Conservation (phyloP, 1,140 invertebrate genomes). For the Cotesia vestalis region DNA sequence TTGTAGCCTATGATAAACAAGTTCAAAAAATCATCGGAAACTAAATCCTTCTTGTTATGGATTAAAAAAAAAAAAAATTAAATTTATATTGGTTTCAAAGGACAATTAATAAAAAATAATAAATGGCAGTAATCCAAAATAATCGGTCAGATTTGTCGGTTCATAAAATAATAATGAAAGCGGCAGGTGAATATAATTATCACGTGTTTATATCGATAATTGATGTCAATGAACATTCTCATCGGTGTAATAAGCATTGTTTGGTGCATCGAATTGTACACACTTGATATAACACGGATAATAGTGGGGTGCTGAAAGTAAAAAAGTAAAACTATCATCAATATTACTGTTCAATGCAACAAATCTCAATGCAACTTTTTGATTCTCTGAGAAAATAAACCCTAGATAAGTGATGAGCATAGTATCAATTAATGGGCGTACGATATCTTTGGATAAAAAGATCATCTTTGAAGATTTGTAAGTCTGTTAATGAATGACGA, state of each 20-base stretch:
- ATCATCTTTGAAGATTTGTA: background rate
- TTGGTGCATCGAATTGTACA: constrained; percentile 1
- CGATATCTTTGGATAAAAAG: background rate
- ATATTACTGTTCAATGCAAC: background rate
- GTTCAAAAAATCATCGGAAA: too few species aligned
- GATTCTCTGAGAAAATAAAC: constrained; percentile 13
- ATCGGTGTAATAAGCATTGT: constrained; percentile 25
- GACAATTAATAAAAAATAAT: background rate
- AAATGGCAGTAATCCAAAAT: background rate
- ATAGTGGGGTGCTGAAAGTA: background rate
- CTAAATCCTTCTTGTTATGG: too few species aligned
- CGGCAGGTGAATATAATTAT: constrained; percentile 26
- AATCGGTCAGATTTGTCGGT: background rate
- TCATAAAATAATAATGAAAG: constrained; percentile 34
- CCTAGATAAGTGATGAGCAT: too few species aligned
- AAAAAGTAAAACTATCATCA: background rate
- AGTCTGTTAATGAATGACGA: too few species aligned
- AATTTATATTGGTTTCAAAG: too few species aligned
- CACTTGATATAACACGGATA: constrained; percentile 18
- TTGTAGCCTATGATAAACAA: too few species aligned
- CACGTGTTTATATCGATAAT: constrained; percentile 37
- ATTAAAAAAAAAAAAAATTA: too few species aligned
- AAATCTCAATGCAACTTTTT: constrained; percentile 18
- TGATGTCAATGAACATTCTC: constrained; percentile 30
- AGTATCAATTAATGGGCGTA: background rate